Base-by-base conservation (phyloP, 1,140 invertebrate species). In the Venturia canescens region DNA sequence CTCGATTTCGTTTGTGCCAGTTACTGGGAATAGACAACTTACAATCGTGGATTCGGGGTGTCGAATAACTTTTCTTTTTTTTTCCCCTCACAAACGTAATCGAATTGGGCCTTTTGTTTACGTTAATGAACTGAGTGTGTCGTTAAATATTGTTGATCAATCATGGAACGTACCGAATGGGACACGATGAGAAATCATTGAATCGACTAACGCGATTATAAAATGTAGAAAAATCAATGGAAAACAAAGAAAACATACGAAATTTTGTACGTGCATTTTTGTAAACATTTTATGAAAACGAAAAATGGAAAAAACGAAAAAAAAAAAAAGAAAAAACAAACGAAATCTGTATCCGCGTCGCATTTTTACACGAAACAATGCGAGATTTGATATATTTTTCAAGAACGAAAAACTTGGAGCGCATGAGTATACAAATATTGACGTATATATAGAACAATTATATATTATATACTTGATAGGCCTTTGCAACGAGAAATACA, bases 351-450 rank as follows among this genome's bases (percentile, higher is more conserved):
- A 86, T 84, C 84, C 21, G 83, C 82, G 31, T 80, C 79, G 80
- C 80, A 86, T 57, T 57, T 82, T 85, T 85, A 83, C 78, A 79
- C n/a, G 50, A 60, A 78, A 78, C 72, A 72, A 71, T 76, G 57
- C 44, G 75, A 84, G 83, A 81, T 80, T 82, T 86, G 82, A 75
- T 84, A 83, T 88, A 88, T 86, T 86, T 88, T 87, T 87, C 83
- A 82, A 87, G 85, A 84, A 83, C 80, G 76, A 78, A 78, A 83
- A 82, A 44, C 38, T 70, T 72, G 44, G 70, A 48, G 34, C 70
- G 70, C 70, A 72, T 72, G 70, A 50, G 44, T 72, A 34, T 50
- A 72, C 44, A 72, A 16, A 72, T 31, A 72, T 13, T 44, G 21
- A 57, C 21, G 18, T 50, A 48, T 72, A 48, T 72, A 72, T 72